Base-by-base conservation (phyloP, 2,888 invertebrate genomes). In the Nomada lathburiana region DNA sequence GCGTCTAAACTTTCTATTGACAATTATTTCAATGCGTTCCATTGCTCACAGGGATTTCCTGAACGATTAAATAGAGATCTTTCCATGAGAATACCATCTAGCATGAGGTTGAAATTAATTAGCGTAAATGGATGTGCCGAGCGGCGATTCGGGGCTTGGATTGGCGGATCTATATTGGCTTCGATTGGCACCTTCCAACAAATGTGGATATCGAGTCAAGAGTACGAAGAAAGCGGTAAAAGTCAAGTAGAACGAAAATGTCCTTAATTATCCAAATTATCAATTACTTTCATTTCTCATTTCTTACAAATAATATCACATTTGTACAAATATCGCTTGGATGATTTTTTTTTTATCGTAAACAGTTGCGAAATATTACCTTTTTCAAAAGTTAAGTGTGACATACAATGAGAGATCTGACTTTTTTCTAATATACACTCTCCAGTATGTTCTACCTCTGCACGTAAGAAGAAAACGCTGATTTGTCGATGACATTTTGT, bases 181-280 rank as follows among this genome's bases (percentile, higher is more conserved):
- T 99, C 99, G 0, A 97, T 99, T 91, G 99, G 99, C 10, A 98
- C 99, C 26, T 99, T 99, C 95, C 99, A 99, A 93, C 99, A 99
- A 94, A 99, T 99, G 98, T 99, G 99, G 99, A 98, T 99, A 89
- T 99, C 99, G 0, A 98, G 98, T 89, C 99, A 99, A 94, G 99
- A 99, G 94, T 99, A 99, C 94, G 99, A 99, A 91, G 99, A 99
- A 93, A 97, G 97, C 0, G 99, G 99, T 36, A 99, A 99, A 92
- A 96, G 97, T 55, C 99, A 99, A 94, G 98, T 99, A 60, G 99
- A 99, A 92, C 95, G 99, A 92, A 99, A 99, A 94, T 98, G 98
- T 90, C 98, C 98, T 75, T 98, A 96, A 86, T 83, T 52, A 60
- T 53, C n/a, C 20, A 44, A 36, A 9, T 26, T 36, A 44, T 59